Percentiles rank a stretch among this genome's conserved stretches.
phyloP scores from a whole-genome alignment of 2,113 vertebrate species.

The Vidua chalybeata region DNA sequence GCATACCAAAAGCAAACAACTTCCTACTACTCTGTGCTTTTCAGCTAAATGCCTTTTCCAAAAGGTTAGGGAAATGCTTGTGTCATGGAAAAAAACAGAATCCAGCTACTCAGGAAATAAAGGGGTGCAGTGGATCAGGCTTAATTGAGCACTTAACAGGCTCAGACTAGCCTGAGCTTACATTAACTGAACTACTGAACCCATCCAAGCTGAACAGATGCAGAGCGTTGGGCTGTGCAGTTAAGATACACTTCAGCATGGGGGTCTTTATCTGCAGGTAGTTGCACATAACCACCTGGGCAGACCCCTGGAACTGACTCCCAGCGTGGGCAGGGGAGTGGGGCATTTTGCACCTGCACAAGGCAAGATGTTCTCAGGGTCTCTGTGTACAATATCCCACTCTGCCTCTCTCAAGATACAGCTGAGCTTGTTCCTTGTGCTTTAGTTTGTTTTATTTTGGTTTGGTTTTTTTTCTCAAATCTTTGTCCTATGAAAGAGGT shows the following conservation, averaged over 20 bases:
- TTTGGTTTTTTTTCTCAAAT: neutral
- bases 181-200: conserved; percentile 16
- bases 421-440: neutral
- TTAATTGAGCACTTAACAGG: conserved; percentile 53
- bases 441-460: neutral
- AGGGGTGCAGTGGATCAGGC: conserved; percentile 34
- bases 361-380: neutral
- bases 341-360: neutral
- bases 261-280: neutral
- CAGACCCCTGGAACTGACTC: neutral
- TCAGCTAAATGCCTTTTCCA: conserved; percentile 38
- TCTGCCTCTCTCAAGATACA: neutral
- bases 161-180: conserved; percentile 42
- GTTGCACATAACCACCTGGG: neutral
- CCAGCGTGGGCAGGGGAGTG: neutral
- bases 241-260: neutral
- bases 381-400: neutral
- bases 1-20: conserved; percentile 31
- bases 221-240: neutral
- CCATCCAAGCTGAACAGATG: conserved; percentile 48
- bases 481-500: neutral
- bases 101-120: conserved; percentile 15
- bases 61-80: conserved; percentile 10
- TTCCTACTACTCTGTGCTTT: neutral
- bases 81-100: conserved; percentile 54